A percentile compares a stretch with the other conserved stretches of the same genome.
phyloP scores from a whole-genome alignment of 2,113 vertebrate genomes.

The Phyllostomus hastatus region DNA sequence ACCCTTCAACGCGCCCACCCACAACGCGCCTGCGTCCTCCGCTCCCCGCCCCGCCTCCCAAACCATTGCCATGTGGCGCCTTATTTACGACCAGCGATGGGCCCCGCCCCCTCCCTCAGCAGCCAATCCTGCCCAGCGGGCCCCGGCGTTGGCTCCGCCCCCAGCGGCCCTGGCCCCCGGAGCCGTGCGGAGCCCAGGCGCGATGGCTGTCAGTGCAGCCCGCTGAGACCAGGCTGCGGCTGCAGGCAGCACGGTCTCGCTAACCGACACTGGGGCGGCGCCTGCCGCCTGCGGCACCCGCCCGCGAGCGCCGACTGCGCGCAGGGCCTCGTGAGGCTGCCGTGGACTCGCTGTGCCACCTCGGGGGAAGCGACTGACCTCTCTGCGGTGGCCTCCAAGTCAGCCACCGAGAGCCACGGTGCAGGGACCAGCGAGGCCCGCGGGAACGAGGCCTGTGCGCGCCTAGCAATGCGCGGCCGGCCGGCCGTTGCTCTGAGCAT shows the following conservation, averaged over 20 bases:
- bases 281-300: rapidly evolving
- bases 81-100: conserved; percentile 45
- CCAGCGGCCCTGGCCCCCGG: rapidly evolving
- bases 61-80: conserved; percentile 54
- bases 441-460: background rate
- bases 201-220: background rate
- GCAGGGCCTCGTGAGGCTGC: background rate
- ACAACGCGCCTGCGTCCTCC: conserved; percentile 20
- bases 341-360: background rate
- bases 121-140: background rate
- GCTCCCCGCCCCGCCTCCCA: background rate
- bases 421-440: background rate
- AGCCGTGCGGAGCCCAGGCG: rapidly evolving
- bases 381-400: background rate
- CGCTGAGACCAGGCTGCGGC: too few relatives aligned
- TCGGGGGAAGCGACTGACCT: background rate
- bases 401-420: too few relatives aligned
- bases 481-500: background rate
- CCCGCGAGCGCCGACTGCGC: background rate
- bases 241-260: rapidly evolving
- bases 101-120: background rate
- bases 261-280: rapidly evolving
- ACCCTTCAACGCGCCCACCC: background rate
- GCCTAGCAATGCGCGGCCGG: background rate
- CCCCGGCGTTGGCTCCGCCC: background rate